These are phyloP conservation scores for Antheraea assamensis DNA, from an alignment of 2,888 invertebrate genomes.

Conservation along the genomic window DNA sequence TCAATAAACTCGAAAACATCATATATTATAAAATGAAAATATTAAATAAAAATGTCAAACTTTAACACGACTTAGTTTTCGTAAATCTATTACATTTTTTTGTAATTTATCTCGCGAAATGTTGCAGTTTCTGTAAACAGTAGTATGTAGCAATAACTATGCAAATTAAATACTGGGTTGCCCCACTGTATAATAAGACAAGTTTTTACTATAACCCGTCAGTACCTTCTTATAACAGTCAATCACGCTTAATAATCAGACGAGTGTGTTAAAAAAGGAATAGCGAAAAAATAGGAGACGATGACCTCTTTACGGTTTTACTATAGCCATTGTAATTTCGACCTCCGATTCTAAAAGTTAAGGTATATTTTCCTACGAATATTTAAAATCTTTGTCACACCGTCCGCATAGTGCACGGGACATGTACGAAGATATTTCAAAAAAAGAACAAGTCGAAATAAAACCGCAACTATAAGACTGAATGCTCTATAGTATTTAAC, in stretches of 20 bases:
- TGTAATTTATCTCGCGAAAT: no score
- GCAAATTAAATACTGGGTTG: neutral
- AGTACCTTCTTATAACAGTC: conserved; percentile 22
- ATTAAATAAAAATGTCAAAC: no score
- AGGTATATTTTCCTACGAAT: neutral
- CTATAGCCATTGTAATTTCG: neutral
- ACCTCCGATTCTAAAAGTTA: neutral
- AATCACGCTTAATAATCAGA: conserved; percentile 29
- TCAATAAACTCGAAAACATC: no score
- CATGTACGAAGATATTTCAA: conserved; percentile 58
- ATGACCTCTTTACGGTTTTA: conserved; percentile 19
- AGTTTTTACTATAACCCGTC: neutral
- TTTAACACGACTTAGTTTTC: no score
- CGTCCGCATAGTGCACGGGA: conserved; percentile 63
- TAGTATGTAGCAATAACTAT: neutral
- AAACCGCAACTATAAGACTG: conserved; percentile 35
- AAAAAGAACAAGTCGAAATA: conserved; percentile 47
- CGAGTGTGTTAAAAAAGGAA: conserved; percentile 28
- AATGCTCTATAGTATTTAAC: conserved; percentile 23
- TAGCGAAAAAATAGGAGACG: conserved; percentile 14
- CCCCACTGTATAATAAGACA: neutral
- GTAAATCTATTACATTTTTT: no score
- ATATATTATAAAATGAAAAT: no score
- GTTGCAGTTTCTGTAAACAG: neutral
- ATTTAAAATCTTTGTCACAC: conserved; percentile 42